Evolutionary conservation across 2,888 invertebrate genomes (phyloP).

Genomic region (Aquatica leii): DNA sequence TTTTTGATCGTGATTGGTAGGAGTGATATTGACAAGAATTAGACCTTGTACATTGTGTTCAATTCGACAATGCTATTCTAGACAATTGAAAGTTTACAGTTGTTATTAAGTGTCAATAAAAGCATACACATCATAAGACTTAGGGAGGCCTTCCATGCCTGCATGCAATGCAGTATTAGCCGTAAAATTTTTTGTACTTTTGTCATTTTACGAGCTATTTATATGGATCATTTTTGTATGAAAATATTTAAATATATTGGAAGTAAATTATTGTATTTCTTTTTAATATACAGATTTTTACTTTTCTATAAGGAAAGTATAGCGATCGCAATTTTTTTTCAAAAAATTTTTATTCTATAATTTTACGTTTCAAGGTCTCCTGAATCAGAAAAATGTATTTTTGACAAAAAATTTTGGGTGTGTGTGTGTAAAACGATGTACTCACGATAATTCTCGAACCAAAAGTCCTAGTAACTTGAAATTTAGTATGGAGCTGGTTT

Average conservation of each 20-base stretch:
- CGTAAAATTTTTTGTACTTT: slow-evolving; percentile 53
- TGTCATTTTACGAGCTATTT: slow-evolving; percentile 43
- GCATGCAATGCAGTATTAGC: slow-evolving; percentile 59
- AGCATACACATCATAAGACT: slow-evolving; percentile 48
- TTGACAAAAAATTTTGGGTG: too few relatives aligned
- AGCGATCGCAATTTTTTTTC: too few relatives aligned
- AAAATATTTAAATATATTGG: slow-evolving; percentile 27
- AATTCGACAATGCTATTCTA: slow-evolving; percentile 31
- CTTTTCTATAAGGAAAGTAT: too few relatives aligned
- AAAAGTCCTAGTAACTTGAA: too few relatives aligned
- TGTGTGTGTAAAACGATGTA: too few relatives aligned
- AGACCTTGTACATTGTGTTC: slow-evolving; percentile 29
- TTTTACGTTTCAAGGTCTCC: too few relatives aligned
- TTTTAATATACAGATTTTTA: too few relatives aligned
- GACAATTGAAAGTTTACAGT: slow-evolving; percentile 29
- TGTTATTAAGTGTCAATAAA: slow-evolving; percentile 42
- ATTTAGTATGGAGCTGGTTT: too few relatives aligned
- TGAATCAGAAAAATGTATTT: too few relatives aligned
- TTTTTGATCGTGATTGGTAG: not conserved
- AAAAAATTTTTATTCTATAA: too few relatives aligned
- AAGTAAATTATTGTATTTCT: not conserved
- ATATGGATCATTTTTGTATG: slow-evolving; percentile 45
- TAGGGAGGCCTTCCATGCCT: slow-evolving; percentile 59
- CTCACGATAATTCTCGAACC: too few relatives aligned
- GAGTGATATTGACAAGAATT: not conserved